A percentile compares a stretch with the other conserved stretches of the same genome.
These are phyloP conservation scores for Rhadinocentrus ornatus DNA, from an alignment of 2,797 vertebrate species.

Conservation along the genomic window DNA sequence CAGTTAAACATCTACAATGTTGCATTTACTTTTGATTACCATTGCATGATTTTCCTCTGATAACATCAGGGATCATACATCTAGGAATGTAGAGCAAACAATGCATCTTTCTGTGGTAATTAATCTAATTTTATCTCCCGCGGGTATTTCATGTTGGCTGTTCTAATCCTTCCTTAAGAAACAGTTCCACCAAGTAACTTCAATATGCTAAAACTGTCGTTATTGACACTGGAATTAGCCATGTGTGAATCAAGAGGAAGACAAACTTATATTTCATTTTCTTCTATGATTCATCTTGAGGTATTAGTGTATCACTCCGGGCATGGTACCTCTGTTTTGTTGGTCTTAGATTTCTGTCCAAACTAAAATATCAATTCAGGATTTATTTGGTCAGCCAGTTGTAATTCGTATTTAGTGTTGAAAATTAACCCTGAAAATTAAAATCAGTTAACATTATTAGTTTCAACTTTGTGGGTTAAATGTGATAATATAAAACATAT, in stretches of 20 bases:
- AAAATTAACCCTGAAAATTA: background rate
- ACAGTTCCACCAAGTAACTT: background rate
- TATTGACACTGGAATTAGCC: background rate
- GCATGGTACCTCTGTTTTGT: background rate
- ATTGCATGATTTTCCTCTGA: conserved; percentile 38
- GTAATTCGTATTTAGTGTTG: background rate
- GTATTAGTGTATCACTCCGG: background rate
- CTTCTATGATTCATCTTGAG: background rate
- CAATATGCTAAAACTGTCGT: background rate
- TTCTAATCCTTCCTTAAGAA: conserved; percentile 27
- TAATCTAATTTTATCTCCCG: conserved; percentile 52
- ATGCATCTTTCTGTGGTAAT: conserved; percentile 13
- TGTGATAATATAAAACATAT: no score
- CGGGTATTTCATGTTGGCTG: conserved; percentile 29
- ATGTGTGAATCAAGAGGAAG: background rate
- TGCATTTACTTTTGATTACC: conserved; percentile 45
- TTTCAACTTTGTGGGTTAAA: no score
- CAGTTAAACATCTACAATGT: conserved; percentile 6
- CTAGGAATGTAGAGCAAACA: conserved; percentile 17
- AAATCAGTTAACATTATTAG: background rate
- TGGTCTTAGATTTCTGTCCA: background rate
- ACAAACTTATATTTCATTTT: background rate
- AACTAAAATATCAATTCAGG: background rate
- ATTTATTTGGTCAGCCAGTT: background rate
- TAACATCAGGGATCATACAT: conserved; percentile 35